A percentile compares a stretch with the other conserved stretches of the same genome.
phyloP scores from a whole-genome alignment of 2,113 vertebrate genomes.

The Brachyhypopomus gauderio region DNA sequence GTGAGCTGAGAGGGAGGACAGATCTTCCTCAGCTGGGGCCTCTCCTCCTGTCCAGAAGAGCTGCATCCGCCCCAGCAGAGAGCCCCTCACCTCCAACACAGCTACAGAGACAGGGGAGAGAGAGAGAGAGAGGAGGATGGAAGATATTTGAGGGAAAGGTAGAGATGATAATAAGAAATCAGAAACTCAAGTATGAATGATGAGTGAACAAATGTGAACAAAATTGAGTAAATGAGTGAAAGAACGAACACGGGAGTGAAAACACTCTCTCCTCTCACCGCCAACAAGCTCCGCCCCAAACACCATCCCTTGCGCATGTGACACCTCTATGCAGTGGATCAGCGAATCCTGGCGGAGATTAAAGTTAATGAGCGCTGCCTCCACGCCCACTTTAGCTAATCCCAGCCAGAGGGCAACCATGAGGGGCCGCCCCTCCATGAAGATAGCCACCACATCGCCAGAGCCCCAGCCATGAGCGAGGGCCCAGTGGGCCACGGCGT shows the following conservation, averaged over 20 bases:
- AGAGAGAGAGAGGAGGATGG: neutral
- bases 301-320: conserved; percentile 76
- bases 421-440: conserved; percentile 80
- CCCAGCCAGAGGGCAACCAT: conserved; percentile 86
- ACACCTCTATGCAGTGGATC: conserved; percentile 78
- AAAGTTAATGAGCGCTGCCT: conserved; percentile 82
- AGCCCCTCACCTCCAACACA: conserved; percentile 75
- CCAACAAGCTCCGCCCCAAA: conserved; percentile 76
- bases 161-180: neutral
- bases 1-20: conserved; percentile 57
- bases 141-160: too few species aligned
- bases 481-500: conserved; percentile 79
- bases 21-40: neutral
- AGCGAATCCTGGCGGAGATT: conserved; percentile 79
- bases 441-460: conserved; percentile 84
- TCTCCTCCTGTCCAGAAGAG: conserved; percentile 77
- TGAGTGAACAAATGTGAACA: neutral
- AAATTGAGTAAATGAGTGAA: too few species aligned
- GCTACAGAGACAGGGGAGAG: conserved; percentile 14
- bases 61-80: conserved; percentile 73
- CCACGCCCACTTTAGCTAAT: conserved; percentile 82
- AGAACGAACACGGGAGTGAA: too few species aligned
- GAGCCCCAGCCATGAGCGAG: conserved; percentile 69
- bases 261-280: conserved; percentile 58
- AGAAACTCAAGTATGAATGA: neutral